Conservation (phyloP, 2,888 invertebrate genomes). For the Mystacides longicornis region DNA sequence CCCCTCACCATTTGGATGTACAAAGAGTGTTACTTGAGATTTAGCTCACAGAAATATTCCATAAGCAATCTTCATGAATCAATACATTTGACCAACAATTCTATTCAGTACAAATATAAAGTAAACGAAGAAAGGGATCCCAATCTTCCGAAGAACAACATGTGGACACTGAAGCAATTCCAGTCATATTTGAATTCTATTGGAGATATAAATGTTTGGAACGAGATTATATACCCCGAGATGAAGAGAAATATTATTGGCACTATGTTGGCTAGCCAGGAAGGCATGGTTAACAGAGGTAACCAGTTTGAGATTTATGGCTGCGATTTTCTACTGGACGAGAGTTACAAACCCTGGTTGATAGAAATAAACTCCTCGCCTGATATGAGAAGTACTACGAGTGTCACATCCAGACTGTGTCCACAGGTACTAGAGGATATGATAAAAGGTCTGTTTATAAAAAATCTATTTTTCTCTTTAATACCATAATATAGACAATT, state of each 20-base stretch:
- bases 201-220: conserved; percentile 58
- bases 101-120: conserved; percentile 72
- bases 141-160: conserved; percentile 66
- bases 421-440: conserved; percentile 74
- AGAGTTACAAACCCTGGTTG: conserved; percentile 78
- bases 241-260: conserved; percentile 78
- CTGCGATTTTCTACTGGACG: conserved; percentile 85
- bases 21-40: conserved; percentile 74
- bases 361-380: conserved; percentile 92
- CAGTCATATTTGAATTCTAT: conserved; percentile 52
- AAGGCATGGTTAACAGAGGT: conserved; percentile 57
- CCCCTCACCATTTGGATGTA: conserved; percentile 84
- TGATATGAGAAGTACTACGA: conserved; percentile 73
- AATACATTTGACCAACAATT: conserved; percentile 82
- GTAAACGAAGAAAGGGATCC: conserved; percentile 47
- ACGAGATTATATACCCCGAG: conserved; percentile 69
- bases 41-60: conserved; percentile 77
- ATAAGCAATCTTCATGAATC: conserved; percentile 74
- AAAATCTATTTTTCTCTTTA: conserved; percentile 4
- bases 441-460: conserved; percentile 61
- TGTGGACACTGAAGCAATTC: conserved; percentile 77
- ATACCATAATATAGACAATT: not conserved
- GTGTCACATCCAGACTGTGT: conserved; percentile 76
- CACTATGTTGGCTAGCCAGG: conserved; percentile 73
- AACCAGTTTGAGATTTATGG: conserved; percentile 87